Evolutionary conservation across 92 coral and sea anemone species (phyloP), one percentile per base, ranked within the genome.

Genomic region (Hydrozoanthus gracilis): DNA sequence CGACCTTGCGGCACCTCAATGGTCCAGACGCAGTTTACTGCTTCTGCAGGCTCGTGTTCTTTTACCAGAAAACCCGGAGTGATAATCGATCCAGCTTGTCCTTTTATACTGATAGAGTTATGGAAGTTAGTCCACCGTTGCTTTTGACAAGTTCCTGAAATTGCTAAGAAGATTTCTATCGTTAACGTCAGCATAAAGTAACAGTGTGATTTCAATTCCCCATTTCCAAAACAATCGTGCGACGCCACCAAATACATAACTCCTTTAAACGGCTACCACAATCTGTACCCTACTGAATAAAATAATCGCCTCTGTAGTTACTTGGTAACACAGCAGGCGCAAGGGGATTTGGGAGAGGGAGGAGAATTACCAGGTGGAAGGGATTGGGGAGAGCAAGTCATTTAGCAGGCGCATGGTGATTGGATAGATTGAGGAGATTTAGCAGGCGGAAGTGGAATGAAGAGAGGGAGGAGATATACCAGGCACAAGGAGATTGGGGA

Each of bases 31-130:
- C 75, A 80, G 18, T 80, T 45, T 11, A 80, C 15, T 13, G 5
- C 17, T 4, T 18, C 11, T 9, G 3, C 18, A 2, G 20, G 75
- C 47, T 68, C 9, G 4, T 4, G 0, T 0, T 80, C 44, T 27
- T 65, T 80, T 35, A 66, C 10, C 18, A 80, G 74, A 80, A 47
- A 80, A 48, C 13, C 85, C 39, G 85, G 85, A 5, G 85, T 60
- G 8, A 70, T 13, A 62, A 80, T 80, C 85, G 66, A 64, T 9
- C 85, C 85, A 11, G 17, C 85, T 11, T 62, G 51, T 13, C 85
- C 60, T 47, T 65, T 48, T 47, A 80, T 48, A 6, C 6, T 17
- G 45, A 80, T 66, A 18, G 48, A 8, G 61, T 47, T 12, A 5
- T 11, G 15, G 48, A 10, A 46, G 39, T 6, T 1, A 0, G 48